These are phyloP conservation scores for Archivesica marissinica DNA, from an alignment of 1,140 invertebrate species.

Conservation along the genomic window DNA sequence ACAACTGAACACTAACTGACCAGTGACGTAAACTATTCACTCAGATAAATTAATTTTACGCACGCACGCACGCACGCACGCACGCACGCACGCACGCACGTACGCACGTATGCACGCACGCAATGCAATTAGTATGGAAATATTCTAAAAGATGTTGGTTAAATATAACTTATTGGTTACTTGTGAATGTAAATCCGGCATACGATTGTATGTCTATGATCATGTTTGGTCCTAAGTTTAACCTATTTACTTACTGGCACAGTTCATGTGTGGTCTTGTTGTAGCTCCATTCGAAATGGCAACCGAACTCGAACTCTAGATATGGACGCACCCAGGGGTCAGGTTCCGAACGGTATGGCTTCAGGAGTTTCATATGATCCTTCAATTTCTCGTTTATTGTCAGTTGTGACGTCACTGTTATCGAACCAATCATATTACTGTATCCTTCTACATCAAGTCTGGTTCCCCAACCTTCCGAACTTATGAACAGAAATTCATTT, in stretches of 20 bases:
- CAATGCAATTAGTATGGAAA: not conserved
- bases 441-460: not conserved
- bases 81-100: no score
- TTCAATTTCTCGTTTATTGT: constrained; percentile 22
- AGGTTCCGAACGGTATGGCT: not conserved
- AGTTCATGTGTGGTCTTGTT: constrained; percentile 21
- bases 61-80: no score
- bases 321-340: constrained; percentile 36
- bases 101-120: no score
- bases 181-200: not conserved
- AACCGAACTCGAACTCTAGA: constrained; percentile 14
- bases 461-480: constrained; percentile 45
- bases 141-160: not conserved
- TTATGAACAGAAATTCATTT: constrained; percentile 50
- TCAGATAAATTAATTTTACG: no score
- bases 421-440: constrained; percentile 2
- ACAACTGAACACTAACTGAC: no score
- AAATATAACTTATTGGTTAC: not conserved
- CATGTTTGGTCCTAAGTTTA: not conserved
- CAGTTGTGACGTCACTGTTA: constrained; percentile 29
- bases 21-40: no score
- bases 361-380: constrained; percentile 13
- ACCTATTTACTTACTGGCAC: constrained; percentile 35
- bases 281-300: constrained; percentile 49
- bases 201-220: not conserved